Percentiles rank a stretch among this genome's conserved stretches.
phyloP scores from a whole-genome alignment of 2,888 invertebrate species.

The Mantis religiosa region DNA sequence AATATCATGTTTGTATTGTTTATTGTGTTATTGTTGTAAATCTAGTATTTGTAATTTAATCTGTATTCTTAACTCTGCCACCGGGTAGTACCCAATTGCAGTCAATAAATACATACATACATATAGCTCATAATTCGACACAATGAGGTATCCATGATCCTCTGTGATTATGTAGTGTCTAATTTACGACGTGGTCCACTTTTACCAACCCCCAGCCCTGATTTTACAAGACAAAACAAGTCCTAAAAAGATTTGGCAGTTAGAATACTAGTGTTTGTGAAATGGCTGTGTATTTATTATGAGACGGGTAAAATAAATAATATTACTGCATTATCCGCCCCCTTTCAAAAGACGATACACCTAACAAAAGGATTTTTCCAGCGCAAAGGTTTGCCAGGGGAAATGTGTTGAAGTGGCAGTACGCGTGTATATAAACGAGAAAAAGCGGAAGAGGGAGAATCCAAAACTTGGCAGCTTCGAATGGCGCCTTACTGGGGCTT shows the following conservation, averaged over 20 bases:
- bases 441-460: not conserved
- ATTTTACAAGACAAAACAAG: not conserved
- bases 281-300: not conserved
- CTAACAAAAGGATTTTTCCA: conserved; percentile 24
- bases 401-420: not conserved
- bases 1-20: too few relatives aligned
- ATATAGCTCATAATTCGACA: too few relatives aligned
- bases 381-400: conserved; percentile 2
- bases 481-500: conserved; percentile 23
- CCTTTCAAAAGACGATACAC: conserved; percentile 12
- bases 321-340: not conserved
- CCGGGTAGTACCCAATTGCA: too few relatives aligned
- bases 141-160: too few relatives aligned
- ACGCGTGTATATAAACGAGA: conserved; percentile 3
- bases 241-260: not conserved
- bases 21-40: too few relatives aligned
- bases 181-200: too few relatives aligned
- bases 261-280: not conserved
- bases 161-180: too few relatives aligned
- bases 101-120: too few relatives aligned
- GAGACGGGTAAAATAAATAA: not conserved
- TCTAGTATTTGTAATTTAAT: too few relatives aligned
- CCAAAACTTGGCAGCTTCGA: conserved; percentile 23
- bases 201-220: not conserved
- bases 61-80: too few relatives aligned